phyloP scores from a whole-genome alignment of 2,113 vertebrate genomes.

The Chitala chitala region DNA sequence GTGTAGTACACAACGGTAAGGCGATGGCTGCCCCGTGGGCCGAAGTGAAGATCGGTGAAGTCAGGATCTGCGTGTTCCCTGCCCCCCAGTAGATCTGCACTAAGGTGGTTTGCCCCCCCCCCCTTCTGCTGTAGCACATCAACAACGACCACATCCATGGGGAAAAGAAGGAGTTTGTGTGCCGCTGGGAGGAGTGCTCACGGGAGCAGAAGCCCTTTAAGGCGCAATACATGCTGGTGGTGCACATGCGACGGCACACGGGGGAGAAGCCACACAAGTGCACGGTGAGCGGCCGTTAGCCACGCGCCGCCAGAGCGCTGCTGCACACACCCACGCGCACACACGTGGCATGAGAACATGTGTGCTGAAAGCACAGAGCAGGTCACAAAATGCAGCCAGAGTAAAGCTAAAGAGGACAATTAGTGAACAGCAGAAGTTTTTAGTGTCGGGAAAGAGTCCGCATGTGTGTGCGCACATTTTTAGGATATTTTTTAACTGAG shows the following conservation, averaged over 20 bases:
- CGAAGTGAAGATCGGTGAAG: too few species aligned
- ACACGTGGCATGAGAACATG: not conserved
- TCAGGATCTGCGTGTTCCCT: too few species aligned
- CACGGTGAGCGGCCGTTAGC: slow-evolving; percentile 79
- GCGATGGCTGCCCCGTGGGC: not conserved
- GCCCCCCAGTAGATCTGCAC: not conserved
- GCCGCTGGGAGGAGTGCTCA: slow-evolving; percentile 92
- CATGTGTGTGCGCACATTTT: too few species aligned
- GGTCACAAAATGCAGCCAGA: too few species aligned
- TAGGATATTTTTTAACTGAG: too few species aligned
- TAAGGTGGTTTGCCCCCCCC: not conserved
- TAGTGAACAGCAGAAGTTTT: too few species aligned
- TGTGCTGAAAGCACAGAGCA: not conserved
- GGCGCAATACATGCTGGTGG: slow-evolving; percentile 98
- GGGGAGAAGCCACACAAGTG: slow-evolving; percentile 98
- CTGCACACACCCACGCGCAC: not conserved
- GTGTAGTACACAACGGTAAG: not conserved
- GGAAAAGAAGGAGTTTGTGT: slow-evolving; percentile 98
- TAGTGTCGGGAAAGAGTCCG: too few species aligned
- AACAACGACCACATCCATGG: slow-evolving; percentile 98
- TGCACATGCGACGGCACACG: slow-evolving; percentile 94
- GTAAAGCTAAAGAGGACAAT: too few species aligned
- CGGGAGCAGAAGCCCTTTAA: slow-evolving; percentile 97
- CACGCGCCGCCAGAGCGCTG: not conserved
- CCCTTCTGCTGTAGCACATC: slow-evolving; percentile 75